phyloP scores from a whole-genome alignment of 2,888 invertebrate genomes.

The Tricholauxania praeusta region DNA sequence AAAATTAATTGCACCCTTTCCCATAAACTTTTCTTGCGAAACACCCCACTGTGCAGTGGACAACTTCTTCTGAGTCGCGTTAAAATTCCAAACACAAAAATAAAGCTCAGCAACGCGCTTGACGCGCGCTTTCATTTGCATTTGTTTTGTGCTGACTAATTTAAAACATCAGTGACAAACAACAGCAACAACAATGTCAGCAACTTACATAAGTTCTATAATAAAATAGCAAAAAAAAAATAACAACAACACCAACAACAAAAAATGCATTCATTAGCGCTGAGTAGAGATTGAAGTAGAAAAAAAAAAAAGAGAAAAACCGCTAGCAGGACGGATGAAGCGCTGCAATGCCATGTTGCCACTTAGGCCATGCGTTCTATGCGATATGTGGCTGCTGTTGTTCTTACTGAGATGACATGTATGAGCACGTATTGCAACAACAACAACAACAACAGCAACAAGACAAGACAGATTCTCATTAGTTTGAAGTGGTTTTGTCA shows the following conservation, averaged over 20 bases:
- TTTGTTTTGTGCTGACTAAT: constrained; percentile 28
- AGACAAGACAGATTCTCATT: constrained; percentile 54
- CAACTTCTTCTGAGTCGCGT: no score
- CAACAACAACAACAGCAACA: constrained; percentile 18
- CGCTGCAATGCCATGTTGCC: constrained; percentile 26
- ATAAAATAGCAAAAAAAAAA: constrained; percentile 15
- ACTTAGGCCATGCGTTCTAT: constrained; percentile 28
- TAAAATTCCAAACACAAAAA: no score
- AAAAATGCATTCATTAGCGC: constrained; percentile 37
- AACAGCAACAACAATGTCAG: neutral
- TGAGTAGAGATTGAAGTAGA: constrained; percentile 19
- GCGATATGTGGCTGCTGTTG: constrained; percentile 2
- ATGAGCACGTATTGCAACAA: constrained; percentile 20
- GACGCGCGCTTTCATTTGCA: constrained; percentile 19
- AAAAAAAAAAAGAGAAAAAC: no score
- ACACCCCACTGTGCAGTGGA: no score
- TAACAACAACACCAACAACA: neutral
- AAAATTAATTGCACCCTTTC: no score
- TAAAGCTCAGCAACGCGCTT: no score
- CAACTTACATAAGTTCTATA: neutral
- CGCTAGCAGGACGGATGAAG: neutral
- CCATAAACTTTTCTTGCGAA: no score
- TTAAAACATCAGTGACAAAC: constrained; percentile 25
- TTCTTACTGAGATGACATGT: neutral
- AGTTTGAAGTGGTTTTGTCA: constrained; percentile 62